Conservation (phyloP, 1,140 invertebrate genomes). For the Dinoponera quadriceps region DNA sequence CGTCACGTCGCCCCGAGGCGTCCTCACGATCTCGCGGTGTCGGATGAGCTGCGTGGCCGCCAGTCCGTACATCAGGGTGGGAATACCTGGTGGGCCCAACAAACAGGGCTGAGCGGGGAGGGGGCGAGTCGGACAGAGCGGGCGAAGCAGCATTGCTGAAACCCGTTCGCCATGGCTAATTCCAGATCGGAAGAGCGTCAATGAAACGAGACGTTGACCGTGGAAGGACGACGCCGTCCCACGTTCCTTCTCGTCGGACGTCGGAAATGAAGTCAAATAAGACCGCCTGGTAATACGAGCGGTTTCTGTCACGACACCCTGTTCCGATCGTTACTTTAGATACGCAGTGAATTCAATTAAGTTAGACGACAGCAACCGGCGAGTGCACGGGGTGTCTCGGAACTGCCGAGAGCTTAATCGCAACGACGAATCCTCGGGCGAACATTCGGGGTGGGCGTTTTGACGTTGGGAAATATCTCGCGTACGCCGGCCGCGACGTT, state of each 20-base stretch:
- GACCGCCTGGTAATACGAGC: conserved; percentile 18
- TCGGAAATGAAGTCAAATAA: conserved; percentile 34
- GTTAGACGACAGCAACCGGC: neutral
- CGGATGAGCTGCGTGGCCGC: conserved; percentile 93
- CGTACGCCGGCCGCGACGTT: too few species aligned
- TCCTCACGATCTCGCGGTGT: conserved; percentile 92
- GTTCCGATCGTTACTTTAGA: conserved; percentile 37
- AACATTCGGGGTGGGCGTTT: neutral
- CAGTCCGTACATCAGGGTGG: conserved; percentile 95
- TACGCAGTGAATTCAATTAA: conserved; percentile 38
- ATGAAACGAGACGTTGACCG: conserved; percentile 42
- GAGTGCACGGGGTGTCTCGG: neutral
- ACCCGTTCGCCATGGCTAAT: conserved; percentile 51
- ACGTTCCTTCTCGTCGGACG: conserved; percentile 18
- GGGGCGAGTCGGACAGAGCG: neutral
- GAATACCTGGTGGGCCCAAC: conserved; percentile 89
- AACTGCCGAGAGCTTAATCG: neutral
- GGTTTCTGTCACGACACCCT: conserved; percentile 21
- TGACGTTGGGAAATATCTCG: neutral
- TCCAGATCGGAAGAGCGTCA: conserved; percentile 50
- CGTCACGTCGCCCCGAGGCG: conserved; percentile 89
- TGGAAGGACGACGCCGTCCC: conserved; percentile 45
- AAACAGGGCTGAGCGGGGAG: conserved; percentile 55
- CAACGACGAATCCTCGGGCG: too few species aligned
- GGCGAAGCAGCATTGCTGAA: conserved; percentile 17